These are phyloP conservation scores for Drosophila repletoides DNA, from an alignment of 1,140 invertebrate genomes.

Conservation along the genomic window DNA sequence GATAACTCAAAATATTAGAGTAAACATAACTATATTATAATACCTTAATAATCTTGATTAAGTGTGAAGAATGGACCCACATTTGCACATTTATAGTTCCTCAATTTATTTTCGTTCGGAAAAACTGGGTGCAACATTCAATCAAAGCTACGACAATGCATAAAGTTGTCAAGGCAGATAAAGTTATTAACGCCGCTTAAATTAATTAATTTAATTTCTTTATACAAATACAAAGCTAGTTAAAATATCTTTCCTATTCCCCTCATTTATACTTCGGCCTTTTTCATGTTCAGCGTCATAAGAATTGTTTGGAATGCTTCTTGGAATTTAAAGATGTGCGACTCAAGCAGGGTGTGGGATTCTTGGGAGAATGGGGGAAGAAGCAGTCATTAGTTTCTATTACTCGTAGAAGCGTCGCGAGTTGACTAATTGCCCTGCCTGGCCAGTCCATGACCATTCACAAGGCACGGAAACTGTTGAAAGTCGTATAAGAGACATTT, in stretches of 20 bases:
- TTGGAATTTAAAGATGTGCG: constrained; percentile 30
- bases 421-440: constrained; percentile 55
- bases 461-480: constrained; percentile 37
- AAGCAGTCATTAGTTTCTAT: constrained; percentile 60
- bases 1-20: too few relatives aligned
- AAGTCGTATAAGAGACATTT: constrained; percentile 14
- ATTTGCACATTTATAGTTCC: too few relatives aligned
- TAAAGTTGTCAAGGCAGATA: constrained; percentile 59
- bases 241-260: constrained; percentile 33
- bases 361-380: not conserved
- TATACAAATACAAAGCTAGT: constrained; percentile 42
- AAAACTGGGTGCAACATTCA: constrained; percentile 20
- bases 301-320: constrained; percentile 54
- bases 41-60: too few relatives aligned
- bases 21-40: too few relatives aligned
- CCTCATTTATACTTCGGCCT: constrained; percentile 7
- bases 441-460: constrained; percentile 39
- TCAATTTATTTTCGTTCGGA: not conserved
- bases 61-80: not conserved
- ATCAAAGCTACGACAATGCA: constrained; percentile 41
- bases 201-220: constrained; percentile 64
- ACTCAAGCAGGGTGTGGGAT: not conserved
- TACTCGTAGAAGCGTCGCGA: constrained; percentile 43
- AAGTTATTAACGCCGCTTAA: constrained; percentile 63
- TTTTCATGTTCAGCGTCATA: constrained; percentile 37